Base-by-base conservation (phyloP, 2,113 vertebrate species). In the Cricetomys ansorgei region DNA sequence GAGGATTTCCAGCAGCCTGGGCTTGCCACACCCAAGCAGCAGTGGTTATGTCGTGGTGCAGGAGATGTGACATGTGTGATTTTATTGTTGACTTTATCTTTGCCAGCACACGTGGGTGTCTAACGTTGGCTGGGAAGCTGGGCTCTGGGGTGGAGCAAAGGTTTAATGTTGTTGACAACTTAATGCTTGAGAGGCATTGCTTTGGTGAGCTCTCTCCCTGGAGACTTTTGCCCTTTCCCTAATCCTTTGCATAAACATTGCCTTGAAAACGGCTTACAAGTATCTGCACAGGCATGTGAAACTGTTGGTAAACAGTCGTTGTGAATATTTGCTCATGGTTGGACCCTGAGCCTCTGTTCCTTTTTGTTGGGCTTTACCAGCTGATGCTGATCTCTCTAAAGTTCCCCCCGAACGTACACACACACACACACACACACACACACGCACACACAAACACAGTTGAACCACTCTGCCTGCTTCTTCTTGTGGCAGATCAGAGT, bases 11-110 rank as follows among this genome's bases (percentile, higher is more conserved):
- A 89, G 87, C 62, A 87, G 93, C 89, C 62, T 64, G 19, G 53
- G 43, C 72, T 37, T 25, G 59, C 94, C 88, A 90, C 84, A 0
- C 95, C 95, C 85, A 0, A 67, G 90, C 19, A 34, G 76, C 10
- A 5, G 88, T 43, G 77, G 83, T 62, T 91, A 40, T 73, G 91
- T 62, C 89, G 29, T 81, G 55, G 67, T 73, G 92, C 65, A 85
- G 84, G 83, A 93, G 89, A 92, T 89, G 92, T 76, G 95, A 92
- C 96, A 77, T 79, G 94, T 91, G 88, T 91, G 55, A 88, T 86
- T 97, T 94, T 48, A 59, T 85, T 96, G 92, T 94, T 96, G 97
- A 95, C 95, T 97, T 94, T 97, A 96, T 97, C 96, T 97, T 73
- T 88, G 79, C 80, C 70, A 97, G 65, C 96, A 94, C 96, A 95